Evolutionary conservation across 2,113 vertebrate genomes (phyloP).

Genomic region (Vulpes ferrilata): DNA sequence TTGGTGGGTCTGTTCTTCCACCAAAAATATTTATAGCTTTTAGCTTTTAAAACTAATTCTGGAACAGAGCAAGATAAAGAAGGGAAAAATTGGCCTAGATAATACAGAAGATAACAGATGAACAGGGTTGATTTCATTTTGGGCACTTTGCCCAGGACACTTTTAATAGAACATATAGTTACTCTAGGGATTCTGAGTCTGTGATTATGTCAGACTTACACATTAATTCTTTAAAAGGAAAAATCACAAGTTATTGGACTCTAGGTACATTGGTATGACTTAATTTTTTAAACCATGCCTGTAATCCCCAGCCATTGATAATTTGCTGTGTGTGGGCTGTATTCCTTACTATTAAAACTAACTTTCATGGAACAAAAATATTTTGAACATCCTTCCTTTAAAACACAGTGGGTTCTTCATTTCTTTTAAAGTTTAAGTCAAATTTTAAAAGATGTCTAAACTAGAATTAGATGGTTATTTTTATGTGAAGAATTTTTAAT

Average conservation of each 20-base stretch:
- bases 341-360: slow-evolving; percentile 50
- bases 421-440: slow-evolving; percentile 55
- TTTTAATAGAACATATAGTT: slow-evolving; percentile 91
- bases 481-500: slow-evolving; percentile 56
- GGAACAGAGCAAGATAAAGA: slow-evolving; percentile 86
- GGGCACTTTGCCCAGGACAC: slow-evolving; percentile 90
- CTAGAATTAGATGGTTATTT: slow-evolving; percentile 51
- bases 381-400: slow-evolving; percentile 69
- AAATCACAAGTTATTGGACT: slow-evolving; percentile 60
- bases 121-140: slow-evolving; percentile 89
- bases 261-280: slow-evolving; percentile 15
- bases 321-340: background rate
- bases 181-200: slow-evolving; percentile 86
- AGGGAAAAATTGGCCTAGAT: slow-evolving; percentile 85
- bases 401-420: slow-evolving; percentile 30
- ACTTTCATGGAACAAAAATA: slow-evolving; percentile 26
- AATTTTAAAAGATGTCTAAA: slow-evolving; percentile 57
- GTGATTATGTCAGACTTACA: slow-evolving; percentile 80
- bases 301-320: background rate
- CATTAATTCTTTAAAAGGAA: slow-evolving; percentile 85
- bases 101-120: slow-evolving; percentile 88
- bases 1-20: slow-evolving; percentile 91
- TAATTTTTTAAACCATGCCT: slow-evolving; percentile 43
- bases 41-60: slow-evolving; percentile 91
- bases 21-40: slow-evolving; percentile 93